Percentiles rank a stretch among this genome's conserved stretches.
Conservation (phyloP, 2,888 invertebrate species). For the Hedychridium roseum region DNA sequence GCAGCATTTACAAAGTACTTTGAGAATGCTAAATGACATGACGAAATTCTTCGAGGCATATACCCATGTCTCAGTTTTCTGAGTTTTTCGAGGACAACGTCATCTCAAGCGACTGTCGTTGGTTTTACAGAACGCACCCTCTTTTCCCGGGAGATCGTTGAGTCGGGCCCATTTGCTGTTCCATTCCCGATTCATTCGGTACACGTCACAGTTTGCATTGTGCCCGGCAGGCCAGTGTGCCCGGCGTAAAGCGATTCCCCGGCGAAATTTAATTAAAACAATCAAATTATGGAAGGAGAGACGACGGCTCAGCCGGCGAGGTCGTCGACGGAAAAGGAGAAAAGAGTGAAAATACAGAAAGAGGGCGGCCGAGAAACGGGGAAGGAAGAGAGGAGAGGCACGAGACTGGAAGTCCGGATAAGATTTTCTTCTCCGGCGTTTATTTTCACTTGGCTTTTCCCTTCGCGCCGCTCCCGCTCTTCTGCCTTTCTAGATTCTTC, state of each 20-base stretch:
- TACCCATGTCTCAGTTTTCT: no score
- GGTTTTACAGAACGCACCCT: slow-evolving; percentile 3
- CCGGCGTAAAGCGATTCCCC: slow-evolving; percentile 61
- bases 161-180: slow-evolving; percentile 44
- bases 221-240: slow-evolving; percentile 54
- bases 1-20: no score
- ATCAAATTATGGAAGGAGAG: slow-evolving; percentile 63
- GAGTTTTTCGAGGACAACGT: no score
- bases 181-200: slow-evolving; percentile 53
- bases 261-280: slow-evolving; percentile 65
- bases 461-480: slow-evolving; percentile 23
- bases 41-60: no score
- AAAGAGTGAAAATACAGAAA: slow-evolving; percentile 38
- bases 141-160: slow-evolving; percentile 21
- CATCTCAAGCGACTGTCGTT: no score
- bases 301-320: slow-evolving; percentile 53
- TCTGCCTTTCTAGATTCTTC: slow-evolving; percentile 24
- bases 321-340: slow-evolving; percentile 35
- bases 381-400: slow-evolving; percentile 24
- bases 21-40: no score
- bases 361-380: slow-evolving; percentile 25
- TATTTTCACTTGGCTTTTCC: slow-evolving; percentile 44
- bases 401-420: slow-evolving; percentile 49
- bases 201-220: slow-evolving; percentile 62
- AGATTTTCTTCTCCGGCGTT: slow-evolving; percentile 54